Evolutionary conservation across 2,888 invertebrate genomes (phyloP), one percentile per base, ranked within the genome.

Genomic region (Chirona hameri): DNA sequence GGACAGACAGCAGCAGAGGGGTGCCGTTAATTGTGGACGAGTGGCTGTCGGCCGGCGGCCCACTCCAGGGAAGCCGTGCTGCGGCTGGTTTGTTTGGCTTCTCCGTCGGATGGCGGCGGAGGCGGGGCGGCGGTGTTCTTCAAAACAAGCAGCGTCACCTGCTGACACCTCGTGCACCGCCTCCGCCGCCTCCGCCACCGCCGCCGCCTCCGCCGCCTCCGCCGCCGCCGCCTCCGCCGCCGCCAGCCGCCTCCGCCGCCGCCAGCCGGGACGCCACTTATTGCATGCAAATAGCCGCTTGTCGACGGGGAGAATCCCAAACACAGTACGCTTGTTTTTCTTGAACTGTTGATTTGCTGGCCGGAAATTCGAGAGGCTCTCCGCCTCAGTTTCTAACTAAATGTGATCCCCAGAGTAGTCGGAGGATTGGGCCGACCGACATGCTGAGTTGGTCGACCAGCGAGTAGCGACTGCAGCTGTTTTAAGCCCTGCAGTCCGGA

Each of bases 251-350:
- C 60, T 15, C 10, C n/a, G n/a, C n/a, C 60, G 14, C 14, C 60
- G 27, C n/a, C n/a, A 27, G 65, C 65, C n/a, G 10, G 7, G 24
- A 14, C 27, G 27, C 27, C 65, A 10, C 76, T 46, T 76, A 76
- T 76, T 76, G 76, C 76, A 46, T 76, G 76, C 76, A 76, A 76
- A 76, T 76, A 12, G 76, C 10, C 76, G 9, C 46, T 10, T 76
- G 39, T 46, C 46, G 46, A 21, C 76, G 76, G 2, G 2, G 10
- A 39, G 76, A 46, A 76, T 76, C 46, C 46, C 76, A 46, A 76
- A 24, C 76, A 24, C n/a, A 21, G 46, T 24, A 2, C 46, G 76
- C 21, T 5, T 46, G 39, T 39, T 76, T 76, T 76, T 46, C 46
- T 10, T 10, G 27, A n/a, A 76, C 76, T 76, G 39, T 76, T 76